Evolutionary conservation across 1,140 invertebrate species (phyloP).

Genomic region (Drosophila triauraria): DNA sequence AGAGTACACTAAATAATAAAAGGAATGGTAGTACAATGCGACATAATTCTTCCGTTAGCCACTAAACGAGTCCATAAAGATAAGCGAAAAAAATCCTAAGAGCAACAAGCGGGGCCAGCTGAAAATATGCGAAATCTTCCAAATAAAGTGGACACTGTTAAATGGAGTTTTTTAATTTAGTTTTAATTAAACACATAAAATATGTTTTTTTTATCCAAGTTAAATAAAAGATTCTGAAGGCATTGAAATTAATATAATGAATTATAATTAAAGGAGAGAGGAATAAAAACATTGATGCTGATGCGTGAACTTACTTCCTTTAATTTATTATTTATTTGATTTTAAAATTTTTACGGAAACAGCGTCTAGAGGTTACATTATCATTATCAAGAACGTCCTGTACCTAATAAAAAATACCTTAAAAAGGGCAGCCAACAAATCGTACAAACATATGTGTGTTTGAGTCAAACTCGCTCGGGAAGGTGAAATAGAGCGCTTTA

Average conservation of each 20-base stretch:
- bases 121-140: conserved; percentile 11
- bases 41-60: conserved; percentile 69
- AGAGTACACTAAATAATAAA: conserved; percentile 3
- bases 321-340: not conserved
- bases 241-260: too few relatives aligned
- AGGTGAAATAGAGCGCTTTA: conserved; percentile 53
- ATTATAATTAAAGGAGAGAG: too few relatives aligned
- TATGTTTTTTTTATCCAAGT: too few relatives aligned
- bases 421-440: conserved; percentile 20
- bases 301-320: too few relatives aligned
- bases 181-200: too few relatives aligned
- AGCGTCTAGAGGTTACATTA: not conserved
- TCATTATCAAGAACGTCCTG: not conserved
- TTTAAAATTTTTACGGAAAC: not conserved
- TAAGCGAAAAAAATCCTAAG: conserved; percentile 54
- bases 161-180: not conserved
- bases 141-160: not conserved
- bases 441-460: conserved; percentile 2
- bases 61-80: conserved; percentile 84
- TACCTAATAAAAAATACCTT: not conserved
- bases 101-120: conserved; percentile 47
- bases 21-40: conserved; percentile 31
- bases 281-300: too few relatives aligned
- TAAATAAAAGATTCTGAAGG: too few relatives aligned
- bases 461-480: conserved; percentile 11